These are phyloP conservation scores for Odontothrips loti DNA, from an alignment of 2,888 invertebrate genomes.

Conservation along the genomic window DNA sequence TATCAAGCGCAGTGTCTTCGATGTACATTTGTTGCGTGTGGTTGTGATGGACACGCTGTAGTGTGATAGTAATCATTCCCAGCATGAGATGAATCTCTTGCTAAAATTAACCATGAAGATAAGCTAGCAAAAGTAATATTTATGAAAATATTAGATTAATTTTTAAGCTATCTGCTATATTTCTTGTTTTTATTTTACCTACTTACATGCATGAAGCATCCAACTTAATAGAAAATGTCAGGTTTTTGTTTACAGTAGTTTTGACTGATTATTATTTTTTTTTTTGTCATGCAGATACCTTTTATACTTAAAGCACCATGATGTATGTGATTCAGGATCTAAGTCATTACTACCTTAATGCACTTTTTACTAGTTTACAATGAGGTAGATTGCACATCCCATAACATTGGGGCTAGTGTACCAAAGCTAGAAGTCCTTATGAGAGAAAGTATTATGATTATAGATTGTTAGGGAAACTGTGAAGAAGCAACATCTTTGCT, in stretches of 20 bases:
- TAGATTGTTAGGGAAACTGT: neutral
- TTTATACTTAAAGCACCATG: neutral
- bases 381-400: too few relatives aligned
- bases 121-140: too few relatives aligned
- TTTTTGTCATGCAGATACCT: neutral
- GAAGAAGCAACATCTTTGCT: neutral
- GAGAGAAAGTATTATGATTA: too few relatives aligned
- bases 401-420: too few relatives aligned
- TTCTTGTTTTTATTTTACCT: too few relatives aligned
- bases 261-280: neutral
- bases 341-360: constrained; percentile 13
- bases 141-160: too few relatives aligned
- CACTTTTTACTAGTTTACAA: neutral
- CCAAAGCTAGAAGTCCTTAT: neutral
- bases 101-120: neutral
- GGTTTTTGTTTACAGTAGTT: neutral
- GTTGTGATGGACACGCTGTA: neutral
- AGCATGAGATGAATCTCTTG: neutral
- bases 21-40: too few relatives aligned
- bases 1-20: too few relatives aligned
- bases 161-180: too few relatives aligned
- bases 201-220: too few relatives aligned
- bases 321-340: constrained; percentile 1
- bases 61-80: constrained; percentile 2
- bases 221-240: too few relatives aligned